Evolutionary conservation across 2,113 vertebrate species (phyloP).

Genomic region (Ceuthmochares aereus): DNA sequence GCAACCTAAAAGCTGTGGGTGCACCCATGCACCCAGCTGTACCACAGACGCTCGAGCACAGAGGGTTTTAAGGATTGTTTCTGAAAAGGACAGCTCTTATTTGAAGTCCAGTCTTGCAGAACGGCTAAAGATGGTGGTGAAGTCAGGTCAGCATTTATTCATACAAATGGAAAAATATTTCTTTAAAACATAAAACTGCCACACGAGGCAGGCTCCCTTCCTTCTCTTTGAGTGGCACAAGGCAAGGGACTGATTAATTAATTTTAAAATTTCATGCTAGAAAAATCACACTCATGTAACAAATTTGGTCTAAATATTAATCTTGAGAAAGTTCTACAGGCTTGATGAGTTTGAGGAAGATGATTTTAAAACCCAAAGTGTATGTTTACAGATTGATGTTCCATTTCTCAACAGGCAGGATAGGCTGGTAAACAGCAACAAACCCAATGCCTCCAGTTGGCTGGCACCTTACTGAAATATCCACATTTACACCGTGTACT

Average conservation of each 20-base stretch:
- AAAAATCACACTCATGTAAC: neutral
- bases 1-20: neutral
- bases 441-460: neutral
- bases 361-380: neutral
- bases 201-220: neutral
- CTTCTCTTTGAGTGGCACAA: neutral
- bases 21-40: neutral
- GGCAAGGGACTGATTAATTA: neutral
- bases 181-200: neutral
- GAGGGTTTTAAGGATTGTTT: neutral
- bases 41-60: fast-evolving
- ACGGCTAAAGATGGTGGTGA: neutral
- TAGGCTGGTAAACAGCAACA: neutral
- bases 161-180: neutral
- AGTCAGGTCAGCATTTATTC: neutral
- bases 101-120: neutral
- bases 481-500: neutral
- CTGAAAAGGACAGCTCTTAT: neutral
- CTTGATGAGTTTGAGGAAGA: neutral
- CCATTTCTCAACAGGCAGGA: neutral
- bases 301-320: neutral
- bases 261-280: neutral
- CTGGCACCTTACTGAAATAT: neutral
- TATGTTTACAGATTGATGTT: neutral
- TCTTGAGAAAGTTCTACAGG: neutral